phyloP scores from a whole-genome alignment of 2,888 invertebrate species.

The Eristalinus aeneus region DNA sequence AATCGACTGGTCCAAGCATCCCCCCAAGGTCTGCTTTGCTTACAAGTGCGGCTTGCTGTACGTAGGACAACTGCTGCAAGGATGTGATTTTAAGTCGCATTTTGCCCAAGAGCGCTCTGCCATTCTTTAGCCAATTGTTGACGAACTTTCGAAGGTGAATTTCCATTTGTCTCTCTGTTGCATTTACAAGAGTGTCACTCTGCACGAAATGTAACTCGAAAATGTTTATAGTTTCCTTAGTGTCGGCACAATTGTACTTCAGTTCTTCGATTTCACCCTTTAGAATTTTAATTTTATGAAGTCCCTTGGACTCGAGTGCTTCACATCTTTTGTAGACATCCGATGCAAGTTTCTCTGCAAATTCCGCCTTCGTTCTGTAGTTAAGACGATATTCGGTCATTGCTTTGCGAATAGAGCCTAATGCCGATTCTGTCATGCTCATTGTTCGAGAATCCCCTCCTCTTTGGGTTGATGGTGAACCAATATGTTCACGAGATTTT shows the following conservation, averaged over 20 bases:
- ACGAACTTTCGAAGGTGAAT: constrained; percentile 81
- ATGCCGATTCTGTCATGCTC: constrained; percentile 62
- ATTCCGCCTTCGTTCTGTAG: constrained; percentile 76
- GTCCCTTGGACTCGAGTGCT: constrained; percentile 74
- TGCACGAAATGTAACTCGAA: constrained; percentile 79
- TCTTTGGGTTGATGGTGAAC: constrained; percentile 20
- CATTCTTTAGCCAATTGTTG: constrained; percentile 82
- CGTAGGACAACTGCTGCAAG: constrained; percentile 80
- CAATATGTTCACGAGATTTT: constrained; percentile 23
- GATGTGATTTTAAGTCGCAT: constrained; percentile 82
- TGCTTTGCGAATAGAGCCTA: constrained; percentile 22
- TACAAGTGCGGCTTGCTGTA: constrained; percentile 77
- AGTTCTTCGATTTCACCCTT: constrained; percentile 82
- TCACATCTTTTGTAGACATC: constrained; percentile 75
- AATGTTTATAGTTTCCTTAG: constrained; percentile 79
- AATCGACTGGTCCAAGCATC: constrained; percentile 82
- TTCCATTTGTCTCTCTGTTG: constrained; percentile 77
- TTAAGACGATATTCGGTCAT: constrained; percentile 75
- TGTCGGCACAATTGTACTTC: constrained; percentile 81
- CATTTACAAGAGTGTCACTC: constrained; percentile 74
- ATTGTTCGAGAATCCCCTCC: constrained; percentile 72
- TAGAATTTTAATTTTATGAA: constrained; percentile 76
- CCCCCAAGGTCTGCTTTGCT: constrained; percentile 82
- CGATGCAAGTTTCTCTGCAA: constrained; percentile 76
- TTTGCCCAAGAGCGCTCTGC: constrained; percentile 81